Base-by-base conservation (phyloP, 1,140 invertebrate species). In the Macrocentrus cingulum region DNA sequence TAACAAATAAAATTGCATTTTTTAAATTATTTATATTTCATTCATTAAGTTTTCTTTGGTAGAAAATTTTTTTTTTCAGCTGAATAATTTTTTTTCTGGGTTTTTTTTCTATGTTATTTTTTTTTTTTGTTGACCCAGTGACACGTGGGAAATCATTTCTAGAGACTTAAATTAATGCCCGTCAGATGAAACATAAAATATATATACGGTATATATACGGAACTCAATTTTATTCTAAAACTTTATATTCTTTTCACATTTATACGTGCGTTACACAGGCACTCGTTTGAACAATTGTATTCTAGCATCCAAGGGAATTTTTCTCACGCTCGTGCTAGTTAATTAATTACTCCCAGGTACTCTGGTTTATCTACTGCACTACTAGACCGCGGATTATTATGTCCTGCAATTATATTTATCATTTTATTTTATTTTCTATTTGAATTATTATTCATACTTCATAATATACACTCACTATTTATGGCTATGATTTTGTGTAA, bases 81-180 rank as follows among this genome's bases (percentile, higher is more conserved):
- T n/a, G n/a, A n/a, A n/a, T n/a, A n/a, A n/a, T n/a, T n/a, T n/a
- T n/a, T n/a, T n/a, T n/a, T n/a, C n/a, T n/a, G n/a, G n/a, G n/a
- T n/a, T n/a, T n/a, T n/a, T n/a, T n/a, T n/a, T n/a, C n/a, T n/a
- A n/a, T n/a, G n/a, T n/a, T n/a, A n/a, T n/a, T n/a, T n/a, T n/a
- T n/a, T n/a, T n/a, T n/a, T n/a, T n/a, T n/a, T n/a, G n/a, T n/a
- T 61, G 59, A 61, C 59, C 59, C 54, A 61, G 59, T 61, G 48
- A 61, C 53, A 56, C 59, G 59, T 61, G 59, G 49, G 59, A 61
- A 61, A 61, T 56, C 46, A 20, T 61, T 56, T 11, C 46, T 48
- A 42, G 16, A 13, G 20, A 53, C 37, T 25, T 20, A 44, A 57
- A 44, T 56, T 44, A 51, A 51, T 37, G 37, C 13, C 22, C 42